Evolutionary conservation across 2,888 invertebrate species (phyloP), one percentile per base, ranked within the genome.

Genomic region (Tetragonula carbonaria): DNA sequence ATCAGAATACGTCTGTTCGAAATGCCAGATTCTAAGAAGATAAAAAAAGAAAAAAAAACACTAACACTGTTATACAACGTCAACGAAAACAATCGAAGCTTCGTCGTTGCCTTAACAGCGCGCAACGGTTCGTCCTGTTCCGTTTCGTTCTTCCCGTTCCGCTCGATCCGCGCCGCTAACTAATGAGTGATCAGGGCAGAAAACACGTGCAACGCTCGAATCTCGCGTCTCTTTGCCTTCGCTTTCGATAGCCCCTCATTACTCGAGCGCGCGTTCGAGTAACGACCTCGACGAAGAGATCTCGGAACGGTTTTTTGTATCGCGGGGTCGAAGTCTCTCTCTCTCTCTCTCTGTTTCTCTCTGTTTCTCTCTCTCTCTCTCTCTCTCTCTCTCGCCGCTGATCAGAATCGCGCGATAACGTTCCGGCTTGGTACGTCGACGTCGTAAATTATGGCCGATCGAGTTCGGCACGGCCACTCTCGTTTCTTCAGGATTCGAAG

Each of bases 371-470:
- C 38, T 38, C 38, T 45, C 45, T 45, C 45, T 45, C 1, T 45
- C 8, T 11, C 33, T 45, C 8, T 11, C 8, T 8, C 45, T 38
- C 82, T 77, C 77, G 87, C 85, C 86, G 88, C 87, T 88, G 91
- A 91, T 91, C 91, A 89, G 92, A 90, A 92, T 92, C 92, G 88
- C 74, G 79, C 88, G 91, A 92, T 92, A 92, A 89, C 88, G 85
- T 72, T 87, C 76, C 68, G 59, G 78, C 75, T 45, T 71, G 80
- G 79, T 82, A 86, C 88, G 87, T 84, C 82, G 87, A 82, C 82
- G 87, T 86, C 89, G 86, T 90, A 90, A 92, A 92, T 92, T 92
- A 92, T 91, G 91, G 90, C 55, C 91, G 92, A 92, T 92, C 92
- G 91, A 89, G 85, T 87, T 85, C 78, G 87, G 83, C 84, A 82